Conservation (phyloP, 2,797 vertebrate species). For the Epinephelus awoara region DNA sequence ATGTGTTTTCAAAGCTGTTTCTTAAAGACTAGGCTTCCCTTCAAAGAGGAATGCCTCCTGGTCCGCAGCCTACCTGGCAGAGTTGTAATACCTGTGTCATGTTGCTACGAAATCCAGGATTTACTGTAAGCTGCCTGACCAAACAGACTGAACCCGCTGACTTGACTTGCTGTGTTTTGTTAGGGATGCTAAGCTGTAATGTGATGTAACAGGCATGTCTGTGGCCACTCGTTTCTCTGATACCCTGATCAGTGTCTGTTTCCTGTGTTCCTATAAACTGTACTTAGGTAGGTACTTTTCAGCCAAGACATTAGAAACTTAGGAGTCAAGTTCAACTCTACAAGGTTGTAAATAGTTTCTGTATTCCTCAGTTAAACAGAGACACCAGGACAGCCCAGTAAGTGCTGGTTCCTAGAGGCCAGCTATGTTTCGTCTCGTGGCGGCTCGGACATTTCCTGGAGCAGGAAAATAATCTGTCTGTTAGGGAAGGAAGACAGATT, state of each 20-base stretch:
- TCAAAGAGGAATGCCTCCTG: conserved; percentile 41
- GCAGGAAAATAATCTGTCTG: conserved; percentile 69
- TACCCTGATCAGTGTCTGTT: conserved; percentile 38
- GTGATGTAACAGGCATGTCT: conserved; percentile 31
- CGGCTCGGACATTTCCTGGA: conserved; percentile 71
- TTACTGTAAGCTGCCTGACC: conserved; percentile 44
- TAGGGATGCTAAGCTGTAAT: conserved; percentile 46
- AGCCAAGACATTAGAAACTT: conserved; percentile 11
- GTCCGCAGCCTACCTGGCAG: conserved; percentile 42
- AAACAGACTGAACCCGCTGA: conserved; percentile 43
- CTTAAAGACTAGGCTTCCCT: conserved; percentile 19
- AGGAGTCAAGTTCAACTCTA: not conserved
- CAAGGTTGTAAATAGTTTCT: conserved; percentile 15
- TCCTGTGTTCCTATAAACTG: conserved; percentile 29
- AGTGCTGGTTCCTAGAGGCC: conserved; percentile 50
- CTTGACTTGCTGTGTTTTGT: conserved; percentile 50
- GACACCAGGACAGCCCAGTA: conserved; percentile 9
- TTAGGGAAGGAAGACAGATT: conserved; percentile 62
- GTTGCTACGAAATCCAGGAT: conserved; percentile 56
- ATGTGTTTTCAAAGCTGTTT: conserved; percentile 39
- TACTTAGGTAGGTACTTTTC: conserved; percentile 32
- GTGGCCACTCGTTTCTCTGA: conserved; percentile 4
- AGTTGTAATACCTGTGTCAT: conserved; percentile 54
- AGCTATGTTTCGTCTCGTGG: conserved; percentile 50
- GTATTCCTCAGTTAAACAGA: conserved; percentile 11